Evolutionary conservation across 2,113 vertebrate genomes (phyloP).

Genomic region (Condylura cristata): DNA sequence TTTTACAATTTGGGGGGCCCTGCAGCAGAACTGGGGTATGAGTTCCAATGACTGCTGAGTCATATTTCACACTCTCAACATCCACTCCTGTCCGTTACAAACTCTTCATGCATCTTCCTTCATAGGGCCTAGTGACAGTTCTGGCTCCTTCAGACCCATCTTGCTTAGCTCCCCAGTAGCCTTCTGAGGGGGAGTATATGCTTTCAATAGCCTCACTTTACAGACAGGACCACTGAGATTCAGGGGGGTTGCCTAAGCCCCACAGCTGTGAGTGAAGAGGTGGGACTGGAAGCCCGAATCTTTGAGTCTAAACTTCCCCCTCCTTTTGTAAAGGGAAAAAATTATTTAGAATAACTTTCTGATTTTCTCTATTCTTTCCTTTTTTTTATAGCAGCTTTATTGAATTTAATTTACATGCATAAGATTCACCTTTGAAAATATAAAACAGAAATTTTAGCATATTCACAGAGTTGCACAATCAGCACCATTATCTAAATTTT

Average conservation of each 20-base stretch:
- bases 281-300: not conserved
- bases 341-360: not conserved
- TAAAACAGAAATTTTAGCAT: not conserved
- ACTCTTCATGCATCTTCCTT: not conserved
- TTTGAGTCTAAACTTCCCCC: not conserved
- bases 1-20: no score
- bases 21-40: no score
- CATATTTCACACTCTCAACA: no score
- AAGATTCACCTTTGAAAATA: not conserved
- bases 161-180: no score
- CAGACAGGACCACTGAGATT: not conserved
- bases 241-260: not conserved
- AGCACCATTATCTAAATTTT: not conserved
- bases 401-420: conserved; percentile 1
- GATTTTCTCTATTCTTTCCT: not conserved
- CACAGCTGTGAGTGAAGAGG: not conserved
- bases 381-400: not conserved
- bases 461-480: not conserved
- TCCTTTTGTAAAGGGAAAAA: not conserved
- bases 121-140: not conserved
- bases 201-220: not conserved
- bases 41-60: no score
- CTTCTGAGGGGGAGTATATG: no score
- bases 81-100: not conserved
- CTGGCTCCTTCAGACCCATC: no score